phyloP scores from a whole-genome alignment of 2,113 vertebrate genomes.

The Sander lucioperca region DNA sequence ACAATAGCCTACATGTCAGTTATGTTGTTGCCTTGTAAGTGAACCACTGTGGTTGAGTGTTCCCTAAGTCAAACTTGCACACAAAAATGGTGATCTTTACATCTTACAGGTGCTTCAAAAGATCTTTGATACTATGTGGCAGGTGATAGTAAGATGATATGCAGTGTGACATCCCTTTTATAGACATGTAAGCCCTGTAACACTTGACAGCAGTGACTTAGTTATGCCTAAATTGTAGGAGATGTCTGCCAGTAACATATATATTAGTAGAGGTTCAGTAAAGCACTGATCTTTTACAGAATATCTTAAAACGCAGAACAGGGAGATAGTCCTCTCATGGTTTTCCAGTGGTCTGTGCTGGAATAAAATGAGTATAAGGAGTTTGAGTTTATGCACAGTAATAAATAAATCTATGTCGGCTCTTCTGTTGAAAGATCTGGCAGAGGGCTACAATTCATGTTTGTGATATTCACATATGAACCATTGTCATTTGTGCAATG shows the following conservation, averaged over 20 bases:
- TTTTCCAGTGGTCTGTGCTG: conserved; percentile 4
- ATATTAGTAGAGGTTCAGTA: background rate
- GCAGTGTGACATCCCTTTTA: background rate
- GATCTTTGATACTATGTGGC: background rate
- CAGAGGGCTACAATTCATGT: background rate
- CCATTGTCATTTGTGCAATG: background rate
- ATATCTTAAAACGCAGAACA: background rate
- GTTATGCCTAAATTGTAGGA: background rate
- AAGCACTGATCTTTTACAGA: background rate
- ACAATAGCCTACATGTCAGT: background rate
- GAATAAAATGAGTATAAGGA: conserved; percentile 3
- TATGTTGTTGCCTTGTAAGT: background rate
- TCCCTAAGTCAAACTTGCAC: background rate
- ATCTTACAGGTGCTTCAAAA: background rate
- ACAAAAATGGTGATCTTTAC: background rate
- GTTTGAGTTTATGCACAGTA: background rate
- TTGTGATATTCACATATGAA: background rate
- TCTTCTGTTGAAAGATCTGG: background rate
- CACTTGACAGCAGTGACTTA: background rate
- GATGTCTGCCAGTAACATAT: background rate
- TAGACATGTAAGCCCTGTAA: background rate
- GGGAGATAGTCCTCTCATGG: background rate
- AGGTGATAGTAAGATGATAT: background rate
- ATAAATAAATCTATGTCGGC: background rate
- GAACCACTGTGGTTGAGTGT: background rate